A percentile compares a stretch with the other conserved stretches of the same genome.
Evolutionary conservation across 2,888 invertebrate genomes (phyloP).

Genomic region (Hirtodrosophila trivittata): DNA sequence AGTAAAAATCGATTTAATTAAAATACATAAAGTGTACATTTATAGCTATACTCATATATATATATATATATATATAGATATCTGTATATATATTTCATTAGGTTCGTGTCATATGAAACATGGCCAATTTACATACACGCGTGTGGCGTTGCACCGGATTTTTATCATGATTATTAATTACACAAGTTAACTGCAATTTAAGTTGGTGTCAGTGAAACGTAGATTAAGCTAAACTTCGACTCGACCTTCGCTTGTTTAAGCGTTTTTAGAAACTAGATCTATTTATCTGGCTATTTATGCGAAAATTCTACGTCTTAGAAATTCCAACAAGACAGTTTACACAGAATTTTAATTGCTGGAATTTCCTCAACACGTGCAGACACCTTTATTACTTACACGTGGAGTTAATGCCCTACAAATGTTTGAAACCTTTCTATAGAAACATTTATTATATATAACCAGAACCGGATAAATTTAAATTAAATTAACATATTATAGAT

Average conservation of each 20-base stretch:
- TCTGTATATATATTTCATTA: not conserved
- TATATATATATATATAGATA: not conserved
- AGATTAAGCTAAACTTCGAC: constrained; percentile 9
- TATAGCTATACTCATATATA: too few relatives aligned
- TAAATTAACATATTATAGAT: too few relatives aligned
- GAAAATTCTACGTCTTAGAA: too few relatives aligned
- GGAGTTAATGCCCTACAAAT: too few relatives aligned
- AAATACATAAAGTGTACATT: constrained; percentile 3
- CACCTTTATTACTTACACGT: too few relatives aligned
- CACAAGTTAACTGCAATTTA: constrained; percentile 12
- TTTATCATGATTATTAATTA: constrained; percentile 22
- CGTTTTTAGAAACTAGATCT: constrained; percentile 7
- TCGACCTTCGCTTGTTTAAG: constrained; percentile 33
- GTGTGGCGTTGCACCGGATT: constrained; percentile 4
- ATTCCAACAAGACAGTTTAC: not conserved
- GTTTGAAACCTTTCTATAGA: too few relatives aligned
- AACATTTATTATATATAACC: too few relatives aligned
- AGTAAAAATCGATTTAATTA: not conserved
- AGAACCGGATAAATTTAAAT: too few relatives aligned
- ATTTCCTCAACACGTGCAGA: not conserved
- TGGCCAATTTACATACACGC: not conserved
- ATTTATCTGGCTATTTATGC: too few relatives aligned
- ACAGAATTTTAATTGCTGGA: constrained; percentile 2
- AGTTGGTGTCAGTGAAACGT: constrained; percentile 19
- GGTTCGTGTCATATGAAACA: too few relatives aligned